These are phyloP conservation scores for Atta cephalotes DNA, from an alignment of 1,140 invertebrate genomes.

Conservation along the genomic window DNA sequence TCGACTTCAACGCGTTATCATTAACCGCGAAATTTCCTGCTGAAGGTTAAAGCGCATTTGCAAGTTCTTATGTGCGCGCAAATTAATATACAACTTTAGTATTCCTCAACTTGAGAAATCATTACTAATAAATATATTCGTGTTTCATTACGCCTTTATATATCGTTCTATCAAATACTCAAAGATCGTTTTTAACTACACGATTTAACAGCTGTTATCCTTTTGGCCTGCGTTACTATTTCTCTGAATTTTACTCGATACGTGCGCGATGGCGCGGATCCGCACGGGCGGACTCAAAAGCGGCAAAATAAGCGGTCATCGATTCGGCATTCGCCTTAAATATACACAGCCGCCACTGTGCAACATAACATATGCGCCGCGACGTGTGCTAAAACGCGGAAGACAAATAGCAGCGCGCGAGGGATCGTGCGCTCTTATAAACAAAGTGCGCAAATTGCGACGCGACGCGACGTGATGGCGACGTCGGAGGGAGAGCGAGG, in stretches of 20 bases:
- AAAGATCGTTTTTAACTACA: neutral
- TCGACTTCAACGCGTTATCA: slow-evolving; percentile 31
- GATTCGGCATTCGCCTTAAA: slow-evolving; percentile 60
- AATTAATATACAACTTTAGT: slow-evolving; percentile 12
- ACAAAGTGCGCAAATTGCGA: slow-evolving; percentile 58
- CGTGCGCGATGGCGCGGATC: neutral
- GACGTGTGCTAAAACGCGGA: slow-evolving; percentile 45
- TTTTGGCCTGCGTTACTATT: neutral
- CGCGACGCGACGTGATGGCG: neutral
- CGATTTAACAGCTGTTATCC: neutral
- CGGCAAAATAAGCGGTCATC: slow-evolving; percentile 56
- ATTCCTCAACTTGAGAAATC: slow-evolving; percentile 1
- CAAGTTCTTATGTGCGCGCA: neutral
- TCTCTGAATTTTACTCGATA: slow-evolving; percentile 3
- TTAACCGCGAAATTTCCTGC: slow-evolving; percentile 11
- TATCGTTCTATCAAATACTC: neutral
- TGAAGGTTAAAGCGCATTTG: slow-evolving; percentile 1
- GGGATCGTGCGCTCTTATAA: slow-evolving; percentile 13
- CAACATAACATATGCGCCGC: slow-evolving; percentile 18
- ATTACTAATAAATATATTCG: neutral
- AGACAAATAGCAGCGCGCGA: slow-evolving; percentile 46
- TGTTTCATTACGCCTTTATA: neutral
- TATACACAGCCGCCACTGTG: slow-evolving; percentile 20
- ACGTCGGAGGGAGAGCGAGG: slow-evolving; percentile 6
- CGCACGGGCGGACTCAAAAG: slow-evolving; percentile 16